These are phyloP conservation scores for Xerus inauris DNA, from an alignment of 2,113 vertebrate species.

Conservation along the genomic window DNA sequence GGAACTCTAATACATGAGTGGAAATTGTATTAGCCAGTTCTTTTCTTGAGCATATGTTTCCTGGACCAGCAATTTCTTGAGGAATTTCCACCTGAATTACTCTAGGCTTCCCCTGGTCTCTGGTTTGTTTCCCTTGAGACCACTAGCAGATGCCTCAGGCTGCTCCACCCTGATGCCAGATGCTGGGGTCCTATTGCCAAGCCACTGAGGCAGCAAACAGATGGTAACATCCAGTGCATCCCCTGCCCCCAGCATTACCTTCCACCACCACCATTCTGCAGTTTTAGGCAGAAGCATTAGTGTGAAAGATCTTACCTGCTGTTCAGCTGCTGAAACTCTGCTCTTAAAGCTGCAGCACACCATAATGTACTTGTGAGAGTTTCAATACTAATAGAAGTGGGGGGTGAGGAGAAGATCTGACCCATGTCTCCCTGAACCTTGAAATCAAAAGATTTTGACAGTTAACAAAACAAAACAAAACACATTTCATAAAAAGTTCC, in stretches of 20 bases:
- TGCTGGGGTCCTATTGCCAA: neutral
- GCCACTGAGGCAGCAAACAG: neutral
- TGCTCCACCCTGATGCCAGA: neutral
- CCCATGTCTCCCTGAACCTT: neutral
- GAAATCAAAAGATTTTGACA: neutral
- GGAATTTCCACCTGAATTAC: slow-evolving; percentile 12
- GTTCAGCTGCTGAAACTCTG: neutral
- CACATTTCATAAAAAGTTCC: neutral
- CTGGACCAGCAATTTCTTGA: neutral
- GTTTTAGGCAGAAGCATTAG: neutral
- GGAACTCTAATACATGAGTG: neutral
- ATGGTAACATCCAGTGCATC: neutral
- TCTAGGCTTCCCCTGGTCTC: neutral
- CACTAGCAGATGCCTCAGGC: neutral
- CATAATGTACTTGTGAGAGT: neutral
- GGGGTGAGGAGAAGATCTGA: neutral
- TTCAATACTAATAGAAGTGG: neutral
- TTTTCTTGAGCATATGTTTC: neutral
- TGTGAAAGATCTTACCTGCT: neutral
- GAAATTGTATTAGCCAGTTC: neutral
- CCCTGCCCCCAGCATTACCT: too few species aligned
- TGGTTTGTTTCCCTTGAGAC: neutral
- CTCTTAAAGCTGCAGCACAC: neutral
- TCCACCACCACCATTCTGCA: too few species aligned
- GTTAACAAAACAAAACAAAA: neutral